A percentile compares a stretch with the other conserved stretches of the same genome.
phyloP scores from a whole-genome alignment of 2,113 vertebrate species.

The Colossoma macropomum region DNA sequence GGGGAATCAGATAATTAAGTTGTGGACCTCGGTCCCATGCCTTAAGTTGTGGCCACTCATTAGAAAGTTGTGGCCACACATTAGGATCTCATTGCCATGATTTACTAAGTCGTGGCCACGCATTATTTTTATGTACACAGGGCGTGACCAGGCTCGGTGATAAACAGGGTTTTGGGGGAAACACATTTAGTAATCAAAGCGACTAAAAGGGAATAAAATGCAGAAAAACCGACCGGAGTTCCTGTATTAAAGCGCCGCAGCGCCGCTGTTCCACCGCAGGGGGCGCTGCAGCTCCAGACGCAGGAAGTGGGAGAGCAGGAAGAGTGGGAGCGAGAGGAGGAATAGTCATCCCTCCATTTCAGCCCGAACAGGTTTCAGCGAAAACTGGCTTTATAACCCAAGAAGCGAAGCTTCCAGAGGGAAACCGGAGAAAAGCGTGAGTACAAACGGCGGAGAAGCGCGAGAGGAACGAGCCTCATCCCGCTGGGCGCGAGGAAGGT shows the following conservation, averaged over 20 bases:
- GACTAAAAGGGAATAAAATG: too few species aligned
- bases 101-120: too few species aligned
- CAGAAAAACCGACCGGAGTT: too few species aligned
- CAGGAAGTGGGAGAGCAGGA: constrained; percentile 81
- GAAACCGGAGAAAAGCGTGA: neutral
- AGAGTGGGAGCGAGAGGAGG: constrained; percentile 47
- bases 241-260: neutral
- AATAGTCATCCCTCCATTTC: constrained; percentile 23
- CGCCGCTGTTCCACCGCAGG: neutral
- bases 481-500: neutral
- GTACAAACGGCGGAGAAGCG: neutral
- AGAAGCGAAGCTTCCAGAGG: neutral
- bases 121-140: too few species aligned
- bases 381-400: neutral
- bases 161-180: too few species aligned
- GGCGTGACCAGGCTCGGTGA: too few species aligned
- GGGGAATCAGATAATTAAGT: too few species aligned
- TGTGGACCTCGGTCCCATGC: too few species aligned
- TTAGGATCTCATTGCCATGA: too few species aligned
- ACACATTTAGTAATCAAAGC: too few species aligned
- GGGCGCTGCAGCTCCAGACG: constrained; percentile 36
- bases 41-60: too few species aligned
- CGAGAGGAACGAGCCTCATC: neutral
- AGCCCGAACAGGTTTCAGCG: neutral
- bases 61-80: too few species aligned